A percentile compares a stretch with the other conserved stretches of the same genome.
phyloP scores from a whole-genome alignment of 1,140 invertebrate genomes.

The Heliconius melpomene region DNA sequence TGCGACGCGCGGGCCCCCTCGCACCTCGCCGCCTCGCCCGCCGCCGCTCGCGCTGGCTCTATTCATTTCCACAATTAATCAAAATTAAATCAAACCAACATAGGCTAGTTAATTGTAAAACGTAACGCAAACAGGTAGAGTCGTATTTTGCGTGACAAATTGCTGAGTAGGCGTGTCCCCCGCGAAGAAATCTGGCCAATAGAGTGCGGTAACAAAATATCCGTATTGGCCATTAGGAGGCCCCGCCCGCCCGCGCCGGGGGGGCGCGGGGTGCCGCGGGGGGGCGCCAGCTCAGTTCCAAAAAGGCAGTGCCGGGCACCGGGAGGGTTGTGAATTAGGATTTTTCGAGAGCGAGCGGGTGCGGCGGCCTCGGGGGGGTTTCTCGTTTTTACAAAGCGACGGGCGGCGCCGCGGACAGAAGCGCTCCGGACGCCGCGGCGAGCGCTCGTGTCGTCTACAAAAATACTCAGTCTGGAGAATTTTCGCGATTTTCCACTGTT shows the following conservation, averaged over 20 bases:
- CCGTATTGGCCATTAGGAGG: conserved; percentile 81
- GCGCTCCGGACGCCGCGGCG: conserved; percentile 66
- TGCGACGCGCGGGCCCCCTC: conserved; percentile 42
- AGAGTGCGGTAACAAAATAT: conserved; percentile 81
- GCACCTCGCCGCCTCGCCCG: conserved; percentile 17
- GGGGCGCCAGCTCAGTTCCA: conserved; percentile 33
- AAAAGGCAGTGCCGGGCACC: conserved; percentile 44
- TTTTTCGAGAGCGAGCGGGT: conserved; percentile 46
- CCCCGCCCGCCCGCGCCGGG: conserved; percentile 66
- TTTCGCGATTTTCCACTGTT: conserved; percentile 55
- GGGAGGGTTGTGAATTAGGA: conserved; percentile 52
- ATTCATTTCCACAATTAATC: conserved; percentile 78
- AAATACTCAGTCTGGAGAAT: conserved; percentile 39
- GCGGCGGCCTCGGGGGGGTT: conserved; percentile 49
- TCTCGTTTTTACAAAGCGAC: conserved; percentile 56
- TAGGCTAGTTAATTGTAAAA: conserved; percentile 39
- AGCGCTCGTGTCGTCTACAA: conserved; percentile 58
- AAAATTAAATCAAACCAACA: conserved; percentile 71
- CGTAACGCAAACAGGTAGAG: conserved; percentile 44
- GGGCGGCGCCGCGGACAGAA: conserved; percentile 63
- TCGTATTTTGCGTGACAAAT: conserved; percentile 43
- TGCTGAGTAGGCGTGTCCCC: conserved; percentile 66
- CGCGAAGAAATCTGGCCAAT: conserved; percentile 81
- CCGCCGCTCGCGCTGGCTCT: conserved; percentile 47
- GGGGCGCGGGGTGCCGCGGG: conserved; percentile 36